Evolutionary conservation across 30 jellyfish, hydroid and myxozoan species (phyloP).

Genomic region (Turritopsis dohrnii): DNA sequence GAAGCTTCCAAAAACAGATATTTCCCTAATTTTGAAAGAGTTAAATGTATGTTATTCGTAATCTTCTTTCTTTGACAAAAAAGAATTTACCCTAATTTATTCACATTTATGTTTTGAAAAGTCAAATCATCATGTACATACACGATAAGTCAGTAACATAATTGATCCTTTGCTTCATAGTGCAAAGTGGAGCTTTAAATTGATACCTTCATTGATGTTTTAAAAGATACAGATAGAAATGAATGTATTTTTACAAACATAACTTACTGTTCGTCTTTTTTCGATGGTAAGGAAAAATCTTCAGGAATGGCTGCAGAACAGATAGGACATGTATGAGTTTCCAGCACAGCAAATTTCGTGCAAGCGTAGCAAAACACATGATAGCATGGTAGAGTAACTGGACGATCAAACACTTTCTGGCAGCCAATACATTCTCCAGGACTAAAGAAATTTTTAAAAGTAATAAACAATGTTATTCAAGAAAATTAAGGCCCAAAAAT

Average conservation of each 20-base stretch:
- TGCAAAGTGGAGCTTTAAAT: not conserved
- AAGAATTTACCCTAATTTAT: no score
- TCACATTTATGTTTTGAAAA: no score
- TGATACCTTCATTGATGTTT: no score
- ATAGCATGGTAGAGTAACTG: slow-evolving; percentile 36
- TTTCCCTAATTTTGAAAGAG: slow-evolving; percentile 5
- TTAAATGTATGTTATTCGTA: not conserved
- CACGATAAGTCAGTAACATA: no score
- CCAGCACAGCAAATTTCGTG: not conserved
- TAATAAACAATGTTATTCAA: no score
- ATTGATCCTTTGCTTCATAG: not conserved
- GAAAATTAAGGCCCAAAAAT: no score
- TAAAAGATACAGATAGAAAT: not conserved
- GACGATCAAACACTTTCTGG: slow-evolving; percentile 20
- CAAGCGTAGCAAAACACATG: slow-evolving; percentile 38
- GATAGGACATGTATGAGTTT: slow-evolving; percentile 9
- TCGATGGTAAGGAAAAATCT: slow-evolving; percentile 32
- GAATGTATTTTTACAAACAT: no score
- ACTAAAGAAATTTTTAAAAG: not conserved
- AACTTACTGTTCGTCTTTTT: not conserved
- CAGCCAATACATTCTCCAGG: slow-evolving; percentile 25
- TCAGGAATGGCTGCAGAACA: slow-evolving; percentile 37
- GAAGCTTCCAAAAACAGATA: slow-evolving; percentile 31
- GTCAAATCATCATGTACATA: no score
- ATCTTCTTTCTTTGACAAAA: not conserved